A percentile compares a stretch with the other conserved stretches of the same genome.
Conservation (phyloP, 53 echinoderm and acorn worm species). For the Actinopyga echinites region DNA sequence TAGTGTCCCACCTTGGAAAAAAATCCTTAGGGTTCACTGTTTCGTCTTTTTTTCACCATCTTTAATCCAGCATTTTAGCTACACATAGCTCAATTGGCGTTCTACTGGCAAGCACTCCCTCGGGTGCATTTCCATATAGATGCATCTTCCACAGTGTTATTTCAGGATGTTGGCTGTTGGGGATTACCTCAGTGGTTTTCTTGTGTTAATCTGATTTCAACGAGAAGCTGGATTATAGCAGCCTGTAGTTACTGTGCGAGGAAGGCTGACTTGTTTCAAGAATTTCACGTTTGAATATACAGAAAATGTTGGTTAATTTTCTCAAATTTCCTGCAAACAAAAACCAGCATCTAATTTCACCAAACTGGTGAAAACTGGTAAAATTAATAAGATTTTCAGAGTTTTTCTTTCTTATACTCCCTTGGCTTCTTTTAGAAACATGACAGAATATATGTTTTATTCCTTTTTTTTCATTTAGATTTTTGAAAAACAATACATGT, state of each 20-base stretch:
- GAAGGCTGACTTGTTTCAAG: no score
- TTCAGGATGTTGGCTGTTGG: conserved; percentile 33
- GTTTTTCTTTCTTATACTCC: no score
- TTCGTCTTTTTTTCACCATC: conserved; percentile 23
- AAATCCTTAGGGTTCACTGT: conserved; percentile 26
- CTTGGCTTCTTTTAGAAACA: no score
- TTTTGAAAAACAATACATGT: no score
- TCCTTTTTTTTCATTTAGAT: no score
- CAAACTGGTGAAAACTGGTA: no score
- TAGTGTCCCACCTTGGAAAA: conserved; percentile 28
- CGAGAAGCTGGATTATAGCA: conserved; percentile 8
- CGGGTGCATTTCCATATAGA: conserved; percentile 30
- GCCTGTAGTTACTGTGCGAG: background rate
- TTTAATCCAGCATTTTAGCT: conserved; percentile 31
- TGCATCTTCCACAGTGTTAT: conserved; percentile 28
- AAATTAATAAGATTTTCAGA: no score
- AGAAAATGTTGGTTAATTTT: no score
- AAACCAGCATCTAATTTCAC: no score
- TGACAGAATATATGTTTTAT: no score
- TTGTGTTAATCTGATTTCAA: conserved; percentile 19
- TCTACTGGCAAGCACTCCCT: conserved; percentile 24
- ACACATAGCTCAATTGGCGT: conserved; percentile 36
- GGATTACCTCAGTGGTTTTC: conserved; percentile 20
- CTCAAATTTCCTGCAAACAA: no score
- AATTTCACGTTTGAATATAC: no score